These are phyloP conservation scores for Hypotaenidia philippensis DNA, from an alignment of 2,797 vertebrate genomes.

Conservation along the genomic window DNA sequence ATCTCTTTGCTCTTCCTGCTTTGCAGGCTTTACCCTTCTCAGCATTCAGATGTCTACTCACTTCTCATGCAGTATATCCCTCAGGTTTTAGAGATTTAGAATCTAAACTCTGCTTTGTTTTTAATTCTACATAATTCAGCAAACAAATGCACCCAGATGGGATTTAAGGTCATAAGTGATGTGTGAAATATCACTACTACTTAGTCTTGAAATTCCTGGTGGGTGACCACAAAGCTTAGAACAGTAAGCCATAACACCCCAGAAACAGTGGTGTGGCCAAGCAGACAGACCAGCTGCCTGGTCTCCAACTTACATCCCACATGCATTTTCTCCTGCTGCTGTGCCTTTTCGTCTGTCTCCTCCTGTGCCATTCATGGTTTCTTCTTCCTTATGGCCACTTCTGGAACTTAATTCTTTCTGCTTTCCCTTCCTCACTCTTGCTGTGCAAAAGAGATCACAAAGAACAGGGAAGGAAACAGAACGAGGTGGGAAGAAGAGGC, in stretches of 20 bases:
- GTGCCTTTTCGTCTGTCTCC: neutral
- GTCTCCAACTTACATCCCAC: neutral
- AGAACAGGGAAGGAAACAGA: neutral
- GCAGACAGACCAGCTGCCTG: neutral
- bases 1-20: neutral
- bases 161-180: neutral
- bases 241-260: neutral
- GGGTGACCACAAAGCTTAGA: neutral
- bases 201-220: neutral
- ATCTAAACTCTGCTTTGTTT: accelerated
- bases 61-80: neutral
- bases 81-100: neutral
- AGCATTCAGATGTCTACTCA: neutral
- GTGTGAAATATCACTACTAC: neutral
- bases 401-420: neutral
- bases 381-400: neutral
- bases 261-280: neutral
- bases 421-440: neutral
- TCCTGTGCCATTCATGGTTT: neutral
- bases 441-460: neutral
- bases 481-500: neutral
- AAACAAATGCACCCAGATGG: neutral
- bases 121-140: neutral
- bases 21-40: neutral
- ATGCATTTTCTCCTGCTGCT: neutral